phyloP scores from a whole-genome alignment of 2,888 invertebrate genomes.

The Brachylomia viminalis region DNA sequence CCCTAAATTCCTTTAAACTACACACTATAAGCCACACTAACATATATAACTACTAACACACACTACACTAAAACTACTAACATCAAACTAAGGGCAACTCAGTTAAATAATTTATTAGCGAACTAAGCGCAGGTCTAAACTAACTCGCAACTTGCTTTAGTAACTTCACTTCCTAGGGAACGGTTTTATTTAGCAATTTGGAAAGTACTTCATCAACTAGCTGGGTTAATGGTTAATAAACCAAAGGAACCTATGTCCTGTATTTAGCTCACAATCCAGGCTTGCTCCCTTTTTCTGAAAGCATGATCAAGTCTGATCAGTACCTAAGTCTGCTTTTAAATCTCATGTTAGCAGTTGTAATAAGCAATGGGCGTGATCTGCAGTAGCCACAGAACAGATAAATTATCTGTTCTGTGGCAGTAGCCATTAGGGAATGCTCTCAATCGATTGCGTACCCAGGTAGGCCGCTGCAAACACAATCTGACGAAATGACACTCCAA shows the following conservation, averaged over 20 bases:
- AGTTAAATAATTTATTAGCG: slow-evolving; percentile 60
- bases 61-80: slow-evolving; percentile 35
- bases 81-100: slow-evolving; percentile 33
- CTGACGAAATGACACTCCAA: neutral
- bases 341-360: neutral
- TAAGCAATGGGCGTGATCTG: neutral
- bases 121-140: slow-evolving; percentile 50
- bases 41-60: slow-evolving; percentile 3
- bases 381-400: no score
- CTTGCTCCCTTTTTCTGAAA: neutral
- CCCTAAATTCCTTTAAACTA: neutral
- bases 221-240: slow-evolving; percentile 34
- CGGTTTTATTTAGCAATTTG: slow-evolving; percentile 53
- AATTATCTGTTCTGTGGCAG: no score
- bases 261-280: no score
- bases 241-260: neutral
- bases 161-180: slow-evolving; percentile 38
- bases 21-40: neutral
- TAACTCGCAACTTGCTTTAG: slow-evolving; percentile 44
- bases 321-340: neutral
- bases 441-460: neutral
- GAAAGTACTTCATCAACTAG: slow-evolving; percentile 32
- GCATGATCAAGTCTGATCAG: neutral
- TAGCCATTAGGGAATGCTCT: no score
- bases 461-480: neutral